A percentile compares a stretch with the other conserved stretches of the same genome.
Conservation (phyloP, 2,888 invertebrate genomes). For the Drosophila melanosoma region DNA sequence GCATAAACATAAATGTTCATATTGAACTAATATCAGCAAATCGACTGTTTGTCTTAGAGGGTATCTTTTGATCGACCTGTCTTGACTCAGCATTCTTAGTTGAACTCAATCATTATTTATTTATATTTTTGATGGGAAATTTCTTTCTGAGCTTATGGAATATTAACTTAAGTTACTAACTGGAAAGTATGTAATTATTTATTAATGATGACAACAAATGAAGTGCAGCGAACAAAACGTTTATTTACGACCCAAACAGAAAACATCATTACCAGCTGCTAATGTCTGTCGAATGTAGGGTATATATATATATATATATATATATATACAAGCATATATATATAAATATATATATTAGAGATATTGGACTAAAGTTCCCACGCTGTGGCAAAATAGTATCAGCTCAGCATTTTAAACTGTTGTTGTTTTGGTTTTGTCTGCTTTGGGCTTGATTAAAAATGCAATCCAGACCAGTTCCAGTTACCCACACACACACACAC, state of each 20-base stretch:
- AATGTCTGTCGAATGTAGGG: constrained; percentile 16
- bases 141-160: not conserved
- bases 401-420: constrained; percentile 39
- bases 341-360: not conserved
- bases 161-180: not conserved
- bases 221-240: not conserved
- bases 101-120: not conserved
- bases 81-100: not conserved
- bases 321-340: constrained; percentile 12
- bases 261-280: not conserved
- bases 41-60: not conserved
- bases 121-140: not conserved
- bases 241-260: not conserved
- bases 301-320: constrained; percentile 22
- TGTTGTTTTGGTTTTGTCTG: constrained; percentile 24
- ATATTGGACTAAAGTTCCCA: constrained; percentile 53
- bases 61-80: not conserved
- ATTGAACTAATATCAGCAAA: not conserved
- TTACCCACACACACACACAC: constrained; percentile 10
- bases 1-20: not conserved
- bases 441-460: constrained; percentile 62
- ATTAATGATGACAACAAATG: not conserved
- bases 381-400: constrained; percentile 39
- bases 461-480: constrained; percentile 52
- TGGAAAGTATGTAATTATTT: not conserved